Evolutionary conservation across 2,113 vertebrate species (phyloP).

Genomic region (Tetraodon nigroviridis): DNA sequence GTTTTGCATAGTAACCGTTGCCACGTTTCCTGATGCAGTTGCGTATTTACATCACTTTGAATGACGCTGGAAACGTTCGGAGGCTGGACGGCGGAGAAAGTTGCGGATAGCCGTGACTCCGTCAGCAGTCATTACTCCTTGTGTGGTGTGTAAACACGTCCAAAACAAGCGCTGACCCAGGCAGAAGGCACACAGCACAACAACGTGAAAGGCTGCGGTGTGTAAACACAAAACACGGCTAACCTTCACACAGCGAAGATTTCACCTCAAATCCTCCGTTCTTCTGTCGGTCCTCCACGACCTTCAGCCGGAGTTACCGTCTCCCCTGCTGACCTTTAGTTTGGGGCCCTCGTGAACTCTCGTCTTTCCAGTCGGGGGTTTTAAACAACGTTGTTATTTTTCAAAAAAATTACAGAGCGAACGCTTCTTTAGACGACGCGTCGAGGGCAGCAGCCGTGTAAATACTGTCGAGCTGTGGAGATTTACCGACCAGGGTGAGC

Average conservation of each 20-base stretch:
- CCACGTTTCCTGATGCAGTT: slow-evolving; percentile 27
- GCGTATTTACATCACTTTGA: slow-evolving; percentile 33
- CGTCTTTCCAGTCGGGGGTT: too few relatives aligned
- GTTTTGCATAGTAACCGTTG: slow-evolving; percentile 51
- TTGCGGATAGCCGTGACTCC: slow-evolving; percentile 29
- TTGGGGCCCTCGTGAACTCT: background rate
- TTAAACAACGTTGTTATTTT: too few relatives aligned
- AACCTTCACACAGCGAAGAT: slow-evolving; percentile 66
- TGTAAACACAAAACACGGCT: slow-evolving; percentile 68
- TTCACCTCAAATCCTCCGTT: slow-evolving; percentile 47
- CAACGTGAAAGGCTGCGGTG: slow-evolving; percentile 63
- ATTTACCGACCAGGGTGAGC: slow-evolving; percentile 10
- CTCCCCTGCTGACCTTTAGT: slow-evolving; percentile 25
- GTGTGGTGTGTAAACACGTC: slow-evolving; percentile 73
- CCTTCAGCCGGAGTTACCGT: slow-evolving; percentile 44
- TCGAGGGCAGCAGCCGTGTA: background rate
- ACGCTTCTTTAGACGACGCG: background rate
- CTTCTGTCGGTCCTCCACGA: background rate
- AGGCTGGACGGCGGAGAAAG: slow-evolving; percentile 29
- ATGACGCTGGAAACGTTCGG: slow-evolving; percentile 3
- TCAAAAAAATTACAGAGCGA: background rate
- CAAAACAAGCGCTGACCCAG: slow-evolving; percentile 72
- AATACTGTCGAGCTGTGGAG: slow-evolving; percentile 1
- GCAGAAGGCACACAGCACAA: slow-evolving; percentile 57
- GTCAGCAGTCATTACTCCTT: slow-evolving; percentile 61